Conservation (phyloP, 2,113 vertebrate species). For the Peromyscus californicus region DNA sequence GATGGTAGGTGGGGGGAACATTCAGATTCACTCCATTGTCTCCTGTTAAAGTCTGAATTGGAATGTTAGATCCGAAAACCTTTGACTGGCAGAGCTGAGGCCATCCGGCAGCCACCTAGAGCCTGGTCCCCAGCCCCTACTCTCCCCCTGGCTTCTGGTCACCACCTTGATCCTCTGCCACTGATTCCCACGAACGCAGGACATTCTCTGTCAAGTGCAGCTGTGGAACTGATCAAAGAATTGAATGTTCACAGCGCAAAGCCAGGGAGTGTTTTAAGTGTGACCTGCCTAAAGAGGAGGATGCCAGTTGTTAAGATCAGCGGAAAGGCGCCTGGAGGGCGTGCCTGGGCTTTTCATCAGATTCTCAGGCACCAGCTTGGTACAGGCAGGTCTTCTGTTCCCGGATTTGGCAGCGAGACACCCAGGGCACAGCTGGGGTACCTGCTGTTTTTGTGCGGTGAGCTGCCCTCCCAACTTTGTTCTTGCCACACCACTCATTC, state of each 20-base stretch:
- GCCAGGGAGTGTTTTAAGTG: background rate
- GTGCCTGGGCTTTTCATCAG: background rate
- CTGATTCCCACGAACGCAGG: background rate
- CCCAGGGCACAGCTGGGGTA: background rate
- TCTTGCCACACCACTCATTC: rapidly evolving
- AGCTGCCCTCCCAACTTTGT: background rate
- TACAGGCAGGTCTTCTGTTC: background rate
- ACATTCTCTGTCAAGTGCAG: background rate
- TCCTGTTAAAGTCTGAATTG: slow-evolving; percentile 46
- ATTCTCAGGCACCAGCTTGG: background rate
- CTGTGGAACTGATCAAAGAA: background rate
- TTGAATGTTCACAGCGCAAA: background rate
- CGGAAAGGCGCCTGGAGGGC: too few relatives aligned
- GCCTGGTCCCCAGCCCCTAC: background rate
- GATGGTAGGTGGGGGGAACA: background rate
- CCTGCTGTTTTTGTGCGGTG: background rate
- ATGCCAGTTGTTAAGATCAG: background rate
- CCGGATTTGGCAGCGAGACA: background rate
- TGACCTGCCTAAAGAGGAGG: background rate
- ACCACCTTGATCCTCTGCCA: background rate
- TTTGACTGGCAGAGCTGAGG: background rate
- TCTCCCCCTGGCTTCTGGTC: background rate
- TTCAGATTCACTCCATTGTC: slow-evolving; percentile 59
- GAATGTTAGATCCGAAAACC: background rate
- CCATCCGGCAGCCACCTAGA: background rate